Conservation (phyloP, 2,888 invertebrate species). For the Polydrusus pterygomalis region DNA sequence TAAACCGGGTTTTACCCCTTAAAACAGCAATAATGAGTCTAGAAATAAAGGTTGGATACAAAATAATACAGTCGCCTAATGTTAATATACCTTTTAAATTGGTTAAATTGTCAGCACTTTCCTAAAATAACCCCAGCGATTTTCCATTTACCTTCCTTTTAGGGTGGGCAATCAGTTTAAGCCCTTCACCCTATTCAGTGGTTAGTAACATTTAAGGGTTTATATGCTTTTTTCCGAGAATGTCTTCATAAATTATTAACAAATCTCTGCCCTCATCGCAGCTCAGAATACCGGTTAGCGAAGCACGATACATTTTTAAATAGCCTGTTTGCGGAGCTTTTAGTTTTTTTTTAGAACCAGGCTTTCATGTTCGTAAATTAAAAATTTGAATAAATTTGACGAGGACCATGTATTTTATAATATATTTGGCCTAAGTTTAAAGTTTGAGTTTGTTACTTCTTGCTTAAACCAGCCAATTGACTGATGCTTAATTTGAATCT, state of each 20-base stretch:
- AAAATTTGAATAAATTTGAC: too few species aligned
- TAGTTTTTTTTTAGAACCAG: not conserved
- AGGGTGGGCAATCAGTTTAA: constrained; percentile 8
- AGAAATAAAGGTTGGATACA: too few species aligned
- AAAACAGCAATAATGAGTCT: too few species aligned
- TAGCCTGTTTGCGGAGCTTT: not conserved
- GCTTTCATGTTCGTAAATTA: too few species aligned
- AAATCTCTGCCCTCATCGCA: constrained; percentile 11
- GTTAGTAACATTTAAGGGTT: constrained; percentile 8
- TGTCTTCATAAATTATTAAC: constrained; percentile 34
- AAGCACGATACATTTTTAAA: constrained; percentile 4
- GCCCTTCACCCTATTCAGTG: constrained; percentile 4
- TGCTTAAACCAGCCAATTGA: too few species aligned
- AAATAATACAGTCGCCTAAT: not conserved
- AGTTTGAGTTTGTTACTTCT: too few species aligned
- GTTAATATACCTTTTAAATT: constrained; percentile 1
- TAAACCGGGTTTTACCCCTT: too few species aligned
- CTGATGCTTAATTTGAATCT: too few species aligned
- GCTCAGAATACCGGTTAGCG: constrained; percentile 4
- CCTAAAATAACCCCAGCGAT: not conserved
- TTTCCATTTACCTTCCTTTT: constrained; percentile 6
- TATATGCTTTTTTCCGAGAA: constrained; percentile 10
- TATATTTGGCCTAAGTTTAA: too few species aligned
- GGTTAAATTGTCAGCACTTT: constrained; percentile 13
- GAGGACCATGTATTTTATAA: too few species aligned